Conservation (phyloP, 2,113 vertebrate species). For the Atractosteus spatula region DNA sequence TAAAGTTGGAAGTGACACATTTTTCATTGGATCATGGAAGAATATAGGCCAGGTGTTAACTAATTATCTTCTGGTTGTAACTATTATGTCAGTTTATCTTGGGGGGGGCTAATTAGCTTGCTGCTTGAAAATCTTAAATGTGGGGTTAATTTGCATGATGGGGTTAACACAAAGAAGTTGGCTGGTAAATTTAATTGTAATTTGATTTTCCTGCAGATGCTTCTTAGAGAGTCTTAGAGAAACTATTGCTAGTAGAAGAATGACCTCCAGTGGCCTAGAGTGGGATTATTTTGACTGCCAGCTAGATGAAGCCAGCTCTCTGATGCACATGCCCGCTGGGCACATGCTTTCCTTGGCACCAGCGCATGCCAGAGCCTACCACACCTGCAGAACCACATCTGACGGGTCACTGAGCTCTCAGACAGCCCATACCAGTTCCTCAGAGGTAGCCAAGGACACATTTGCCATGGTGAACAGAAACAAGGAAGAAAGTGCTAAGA, state of each 20-base stretch:
- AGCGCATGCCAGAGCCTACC: constrained; percentile 49
- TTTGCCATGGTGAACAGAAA: constrained; percentile 55
- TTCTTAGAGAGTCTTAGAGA: constrained; percentile 9
- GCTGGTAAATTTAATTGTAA: constrained; percentile 7
- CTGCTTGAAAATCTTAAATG: neutral
- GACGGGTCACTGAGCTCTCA: constrained; percentile 75
- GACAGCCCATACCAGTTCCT: constrained; percentile 51
- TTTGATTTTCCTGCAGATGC: constrained; percentile 19
- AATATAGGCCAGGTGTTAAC: neutral
- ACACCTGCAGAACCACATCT: constrained; percentile 60
- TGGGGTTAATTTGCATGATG: neutral
- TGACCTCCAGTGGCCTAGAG: constrained; percentile 82
- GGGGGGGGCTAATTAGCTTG: neutral
- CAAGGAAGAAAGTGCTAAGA: constrained; percentile 71
- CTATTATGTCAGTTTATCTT: too few relatives aligned
- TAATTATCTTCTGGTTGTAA: too few relatives aligned
- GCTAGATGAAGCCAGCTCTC: constrained; percentile 63
- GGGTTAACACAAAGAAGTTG: neutral
- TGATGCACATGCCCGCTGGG: constrained; percentile 59
- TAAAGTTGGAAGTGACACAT: too few relatives aligned
- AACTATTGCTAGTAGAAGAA: constrained; percentile 62
- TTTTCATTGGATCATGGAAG: neutral
- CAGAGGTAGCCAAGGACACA: constrained; percentile 63
- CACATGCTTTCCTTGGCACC: constrained; percentile 58
- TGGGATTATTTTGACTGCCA: constrained; percentile 81